Base-by-base conservation (phyloP, 2,113 vertebrate genomes). In the Ciconia stormi region DNA sequence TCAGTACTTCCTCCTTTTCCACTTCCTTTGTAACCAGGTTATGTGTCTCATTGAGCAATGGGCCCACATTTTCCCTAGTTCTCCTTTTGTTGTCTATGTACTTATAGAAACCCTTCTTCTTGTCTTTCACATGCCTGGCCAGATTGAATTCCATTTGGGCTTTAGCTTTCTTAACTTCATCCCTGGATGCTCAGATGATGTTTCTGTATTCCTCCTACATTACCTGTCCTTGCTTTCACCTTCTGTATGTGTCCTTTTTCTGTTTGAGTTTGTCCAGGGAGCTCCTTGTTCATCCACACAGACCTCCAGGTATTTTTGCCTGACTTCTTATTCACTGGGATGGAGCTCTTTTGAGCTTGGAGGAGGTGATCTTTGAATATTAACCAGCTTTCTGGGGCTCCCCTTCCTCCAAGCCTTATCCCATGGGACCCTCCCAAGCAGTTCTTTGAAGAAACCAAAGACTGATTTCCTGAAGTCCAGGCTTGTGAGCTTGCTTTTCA, bases 141-240 rank as follows among this genome's bases (percentile, higher is more conserved):
- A 61, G 7, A 38, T 49, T 71, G 30, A 85, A 76, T 61, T 81
- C 30, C 5, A 7, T 49, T 70, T 71, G 30, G 36, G 46, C 10
- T 89, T 88, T 38, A 55, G 5, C 18, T 76, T 81, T 59, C 44
- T 42, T 53, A 89, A 30, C 16, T 70, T 81, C 20, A 59, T 81
- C 16, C 21, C 22, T 72, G 13, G 16, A 59, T 53, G 71, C 4
- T 71, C 21, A 11, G 70, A 52, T 15, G 52, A 6, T 32, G 9
- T 65, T 81, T 81, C 23, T 34, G 2, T n/a, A 40, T 81, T 65
- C 12, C 15, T 82, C 13, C 13, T 11, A 82, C 58, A 34, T 47
- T 47, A 36, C 0, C 0, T 2, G 3, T 72, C 46, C 19, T 34
- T 53, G 8, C 26, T 77, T 71, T 30, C 30, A 49, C n/a, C 30